These are phyloP conservation scores for Actinopyga echinites DNA, from an alignment of 53 echinoderm and acorn worm species.

Conservation along the genomic window DNA sequence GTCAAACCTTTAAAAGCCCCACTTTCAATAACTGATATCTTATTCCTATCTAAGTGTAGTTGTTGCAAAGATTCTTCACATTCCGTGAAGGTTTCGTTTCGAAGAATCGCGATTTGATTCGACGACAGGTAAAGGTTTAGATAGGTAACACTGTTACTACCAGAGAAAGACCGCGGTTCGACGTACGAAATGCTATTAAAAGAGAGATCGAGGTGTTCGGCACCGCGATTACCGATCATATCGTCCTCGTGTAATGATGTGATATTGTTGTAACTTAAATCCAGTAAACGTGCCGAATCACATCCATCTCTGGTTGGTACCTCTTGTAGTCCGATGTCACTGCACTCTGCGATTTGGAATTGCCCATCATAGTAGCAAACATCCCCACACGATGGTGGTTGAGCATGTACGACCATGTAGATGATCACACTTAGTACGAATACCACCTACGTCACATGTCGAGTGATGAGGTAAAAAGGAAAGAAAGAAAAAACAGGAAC, in stretches of 20 bases:
- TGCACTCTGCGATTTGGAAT: background rate
- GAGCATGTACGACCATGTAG: too few species aligned
- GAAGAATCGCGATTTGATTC: background rate
- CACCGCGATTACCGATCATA: background rate
- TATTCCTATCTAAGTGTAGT: constrained; percentile 4
- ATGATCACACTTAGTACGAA: too few species aligned
- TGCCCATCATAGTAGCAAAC: background rate
- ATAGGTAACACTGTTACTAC: background rate
- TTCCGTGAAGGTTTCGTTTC: background rate
- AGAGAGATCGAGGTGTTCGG: background rate
- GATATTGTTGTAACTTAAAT: background rate
- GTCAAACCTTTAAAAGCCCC: background rate
- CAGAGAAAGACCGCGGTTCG: background rate
- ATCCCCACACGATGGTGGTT: background rate
- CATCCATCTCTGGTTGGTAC: background rate
- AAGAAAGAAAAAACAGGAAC: too few species aligned
- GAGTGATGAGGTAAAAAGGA: too few species aligned
- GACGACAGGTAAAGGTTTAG: too few species aligned
- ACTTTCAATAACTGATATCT: background rate
- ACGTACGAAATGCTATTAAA: background rate
- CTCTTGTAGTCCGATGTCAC: background rate
- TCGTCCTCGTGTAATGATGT: background rate
- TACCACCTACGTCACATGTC: too few species aligned
- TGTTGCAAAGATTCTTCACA: background rate
- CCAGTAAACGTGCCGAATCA: background rate